Evolutionary conservation across 1,140 invertebrate genomes (phyloP).

Genomic region (Diachasma alloeum): DNA sequence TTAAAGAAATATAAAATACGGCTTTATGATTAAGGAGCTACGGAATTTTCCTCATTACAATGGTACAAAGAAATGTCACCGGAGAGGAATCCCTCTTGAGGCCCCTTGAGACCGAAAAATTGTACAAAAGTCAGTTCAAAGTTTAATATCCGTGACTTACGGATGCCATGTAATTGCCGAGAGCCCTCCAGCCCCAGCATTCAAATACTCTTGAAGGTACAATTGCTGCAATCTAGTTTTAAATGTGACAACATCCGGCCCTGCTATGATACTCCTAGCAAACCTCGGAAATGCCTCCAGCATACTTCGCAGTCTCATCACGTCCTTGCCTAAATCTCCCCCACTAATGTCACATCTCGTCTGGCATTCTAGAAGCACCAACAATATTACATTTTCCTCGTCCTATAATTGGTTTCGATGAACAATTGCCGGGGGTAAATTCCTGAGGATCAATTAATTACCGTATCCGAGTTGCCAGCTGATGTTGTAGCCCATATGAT

Average conservation of each 20-base stretch:
- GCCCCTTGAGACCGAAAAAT: constrained; percentile 3
- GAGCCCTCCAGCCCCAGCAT: constrained; percentile 63
- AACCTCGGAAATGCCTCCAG: constrained; percentile 67
- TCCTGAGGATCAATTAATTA: constrained; percentile 44
- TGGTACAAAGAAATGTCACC: no score
- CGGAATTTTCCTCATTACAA: no score
- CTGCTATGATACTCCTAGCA: constrained; percentile 49
- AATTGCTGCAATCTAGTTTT: constrained; percentile 58
- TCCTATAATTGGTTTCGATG: neutral
- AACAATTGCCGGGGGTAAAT: neutral
- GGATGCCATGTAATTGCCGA: constrained; percentile 71
- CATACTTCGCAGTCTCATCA: constrained; percentile 68
- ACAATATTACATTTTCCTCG: neutral
- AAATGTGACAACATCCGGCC: constrained; percentile 57
- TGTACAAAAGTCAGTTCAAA: neutral
- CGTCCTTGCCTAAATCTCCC: constrained; percentile 58
- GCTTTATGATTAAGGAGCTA: neutral
- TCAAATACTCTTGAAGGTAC: constrained; percentile 68
- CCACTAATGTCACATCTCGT: constrained; percentile 50
- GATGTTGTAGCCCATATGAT: constrained; percentile 66
- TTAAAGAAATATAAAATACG: neutral
- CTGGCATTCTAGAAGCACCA: constrained; percentile 48
- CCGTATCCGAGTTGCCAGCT: constrained; percentile 75
- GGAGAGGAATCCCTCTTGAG: neutral
- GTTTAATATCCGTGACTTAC: constrained; percentile 62